These are phyloP conservation scores for Saccostrea glomerata DNA, from an alignment of 1,140 invertebrate genomes.

Conservation along the genomic window DNA sequence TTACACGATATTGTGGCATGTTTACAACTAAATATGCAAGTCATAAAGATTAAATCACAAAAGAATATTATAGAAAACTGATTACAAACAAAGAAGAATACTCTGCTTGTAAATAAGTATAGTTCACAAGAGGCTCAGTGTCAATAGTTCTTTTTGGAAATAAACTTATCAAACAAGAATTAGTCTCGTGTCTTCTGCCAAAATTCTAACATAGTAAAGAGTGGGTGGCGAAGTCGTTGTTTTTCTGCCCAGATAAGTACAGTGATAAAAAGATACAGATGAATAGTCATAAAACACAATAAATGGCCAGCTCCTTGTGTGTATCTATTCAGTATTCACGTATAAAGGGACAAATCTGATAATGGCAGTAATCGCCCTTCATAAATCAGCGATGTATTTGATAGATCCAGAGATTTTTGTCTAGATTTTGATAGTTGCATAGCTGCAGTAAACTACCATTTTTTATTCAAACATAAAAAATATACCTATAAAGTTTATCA, in stretches of 20 bases:
- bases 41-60: background rate
- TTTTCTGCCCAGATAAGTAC: background rate
- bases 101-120: too few relatives aligned
- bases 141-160: background rate
- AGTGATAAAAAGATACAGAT: background rate
- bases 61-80: background rate
- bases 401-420: background rate
- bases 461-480: too few relatives aligned
- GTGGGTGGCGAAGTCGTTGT: background rate
- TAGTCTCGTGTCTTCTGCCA: background rate
- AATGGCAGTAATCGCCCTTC: background rate
- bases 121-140: background rate
- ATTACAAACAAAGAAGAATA: background rate
- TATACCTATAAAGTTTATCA: too few relatives aligned
- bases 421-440: background rate
- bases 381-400: constrained; percentile 18
- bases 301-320: background rate
- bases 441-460: background rate
- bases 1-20: background rate
- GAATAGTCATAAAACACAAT: constrained; percentile 1
- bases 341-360: constrained; percentile 1
- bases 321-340: background rate
- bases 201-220: background rate
- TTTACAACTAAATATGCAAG: background rate
- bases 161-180: background rate